Base-by-base conservation (phyloP, 2,888 invertebrate species). In the Nesidiocoris tenuis region DNA sequence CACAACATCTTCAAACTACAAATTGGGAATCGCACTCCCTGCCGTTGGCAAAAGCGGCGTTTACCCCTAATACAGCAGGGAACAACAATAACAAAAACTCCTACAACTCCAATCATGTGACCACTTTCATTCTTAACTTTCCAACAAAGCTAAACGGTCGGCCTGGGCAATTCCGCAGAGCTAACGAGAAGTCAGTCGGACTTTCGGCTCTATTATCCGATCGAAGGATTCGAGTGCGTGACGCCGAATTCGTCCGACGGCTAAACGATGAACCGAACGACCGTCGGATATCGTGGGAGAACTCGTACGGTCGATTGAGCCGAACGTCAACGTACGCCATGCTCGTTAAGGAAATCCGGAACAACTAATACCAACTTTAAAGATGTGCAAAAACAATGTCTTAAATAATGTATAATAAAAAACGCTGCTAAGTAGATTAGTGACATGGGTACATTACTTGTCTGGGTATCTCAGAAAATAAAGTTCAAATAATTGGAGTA, bases 11-110 rank as follows among this genome's bases (percentile, higher is more conserved):
- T n/a, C n/a, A n/a, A n/a, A n/a, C n/a, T n/a, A 9, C n/a, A 63
- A 63, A 63, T 63, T 63, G 63, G 63, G 63, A 63, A 63, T 63
- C 63, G 23, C 23, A 63, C 63, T 23, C 23, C 25, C 25, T 23
- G 63, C 23, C 63, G 22, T 63, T 24, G n/a, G 9, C 25, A n/a
- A 16, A n/a, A 2, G 63, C n/a, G n/a, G n/a, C 25, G 63, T 63
- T 63, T 63, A 63, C 23, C 63, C 23, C 23, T 22, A 23, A 25
- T 17, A 22, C 19, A 2, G 16, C 17, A 21, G 22, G 7, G 17
- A 16, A 21, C 23, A 61, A 61, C 61, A 21, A 61, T 61, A 9
- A 18, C 18, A 61, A 61, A 61, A 61, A n/a, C n/a, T n/a, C n/a
- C n/a, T n/a, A n/a, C n/a, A n/a, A n/a, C 23, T 16, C 61, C 17